Evolutionary conservation across 2,797 vertebrate species (phyloP).

Genomic region (Staurois parvus): DNA sequence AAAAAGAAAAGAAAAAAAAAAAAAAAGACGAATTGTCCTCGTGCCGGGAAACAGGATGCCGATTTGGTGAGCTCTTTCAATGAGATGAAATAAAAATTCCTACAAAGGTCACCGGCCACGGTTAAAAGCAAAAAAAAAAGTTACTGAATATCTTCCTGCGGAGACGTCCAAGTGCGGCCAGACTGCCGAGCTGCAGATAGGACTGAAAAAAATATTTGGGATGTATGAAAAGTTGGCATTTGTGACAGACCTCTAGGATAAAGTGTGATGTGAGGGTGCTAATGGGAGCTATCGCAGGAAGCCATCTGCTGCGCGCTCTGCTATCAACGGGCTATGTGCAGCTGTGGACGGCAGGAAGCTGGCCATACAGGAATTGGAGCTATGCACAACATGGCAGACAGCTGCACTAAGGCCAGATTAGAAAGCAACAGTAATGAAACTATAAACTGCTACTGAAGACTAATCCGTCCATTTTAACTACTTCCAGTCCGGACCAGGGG

Average conservation of each 20-base stretch:
- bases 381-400: conserved; percentile 65
- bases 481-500: too few relatives aligned
- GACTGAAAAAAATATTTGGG: conserved; percentile 15
- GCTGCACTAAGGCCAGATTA: conserved; percentile 6
- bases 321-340: conserved; percentile 75
- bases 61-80: neutral
- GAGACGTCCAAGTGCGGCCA: neutral
- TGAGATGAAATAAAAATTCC: neutral
- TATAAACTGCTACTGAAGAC: too few relatives aligned
- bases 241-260: conserved; percentile 15
- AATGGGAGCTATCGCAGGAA: conserved; percentile 81
- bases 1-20: neutral
- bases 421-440: neutral
- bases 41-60: neutral
- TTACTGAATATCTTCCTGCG: conserved; percentile 5
- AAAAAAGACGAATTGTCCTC: neutral
- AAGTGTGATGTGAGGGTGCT: conserved; percentile 60
- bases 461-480: too few relatives aligned
- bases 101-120: neutral
- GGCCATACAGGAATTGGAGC: conserved; percentile 73
- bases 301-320: conserved; percentile 83
- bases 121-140: conserved; percentile 3
- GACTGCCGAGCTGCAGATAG: conserved; percentile 15
- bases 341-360: conserved; percentile 74
- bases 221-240: neutral